Base-by-base conservation (phyloP, 2,888 invertebrate species). In the Meiosimyza platycephala region DNA sequence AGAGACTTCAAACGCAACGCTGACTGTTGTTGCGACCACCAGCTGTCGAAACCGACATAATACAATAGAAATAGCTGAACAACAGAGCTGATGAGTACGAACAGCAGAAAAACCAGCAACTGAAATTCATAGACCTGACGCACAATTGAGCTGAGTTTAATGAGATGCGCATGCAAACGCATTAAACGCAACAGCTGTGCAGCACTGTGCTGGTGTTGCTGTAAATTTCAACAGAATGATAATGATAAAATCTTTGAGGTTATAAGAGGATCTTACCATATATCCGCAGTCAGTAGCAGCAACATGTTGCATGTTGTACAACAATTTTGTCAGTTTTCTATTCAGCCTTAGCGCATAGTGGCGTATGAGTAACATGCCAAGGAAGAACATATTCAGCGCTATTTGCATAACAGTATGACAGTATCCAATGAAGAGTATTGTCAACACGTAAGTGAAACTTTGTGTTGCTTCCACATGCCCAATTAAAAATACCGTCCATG, bases 391-490 rank as follows among this genome's bases (percentile, higher is more conserved):
- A 16, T 74, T 77, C 59, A 81, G 33, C 13, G 82, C 78, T 47
- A 81, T 70, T 50, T 79, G 77, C 71, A 83, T 57, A 9, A 75
- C 57, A 71, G 82, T 66, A 66, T 81, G 79, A 65, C 82, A 79
- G 60, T 63, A 62, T 63, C 74, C 0, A 1, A 5, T 12, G 0
- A 79, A 59, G 22, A 79, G n/a, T 9, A 75, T 68, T 0, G 70
- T 16, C 6, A 79, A 62, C 28, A 78, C 72, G 4, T 22, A 47
- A 15, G 12, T 40, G 6, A 33, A 48, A 40, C 22, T 9, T 40
- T 40, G 40, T 40, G 40, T 9, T 40, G 55, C 16, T 52, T 60
- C 15, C 63, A 64, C 7, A 7, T 54, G 54, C 13, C 54, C n/a
- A 54, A 18, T 40, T 40, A 40, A 40, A 40, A 40, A 40, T 40